Percentiles rank a stretch among this genome's conserved stretches.
These are phyloP conservation scores for Callyntrura guangdongensis DNA, from an alignment of 2,888 invertebrate genomes.

Conservation along the genomic window DNA sequence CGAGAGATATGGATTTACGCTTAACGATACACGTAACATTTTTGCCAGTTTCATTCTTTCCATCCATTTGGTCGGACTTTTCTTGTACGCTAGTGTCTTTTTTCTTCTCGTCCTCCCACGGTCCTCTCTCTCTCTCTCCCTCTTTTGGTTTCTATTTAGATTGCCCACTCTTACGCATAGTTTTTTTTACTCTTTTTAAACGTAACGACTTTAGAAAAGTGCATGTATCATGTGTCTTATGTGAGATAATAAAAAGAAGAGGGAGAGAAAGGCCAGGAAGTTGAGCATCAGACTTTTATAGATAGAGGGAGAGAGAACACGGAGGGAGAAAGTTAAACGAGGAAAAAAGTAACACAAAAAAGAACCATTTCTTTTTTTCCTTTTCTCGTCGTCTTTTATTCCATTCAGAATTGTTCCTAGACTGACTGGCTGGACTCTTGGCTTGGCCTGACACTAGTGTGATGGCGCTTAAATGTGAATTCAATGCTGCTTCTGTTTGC, in stretches of 20 bases:
- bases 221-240: slow-evolving; percentile 32
- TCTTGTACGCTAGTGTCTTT: slow-evolving; percentile 3
- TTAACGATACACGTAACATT: neutral
- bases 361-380: slow-evolving; percentile 44
- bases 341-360: slow-evolving; percentile 17
- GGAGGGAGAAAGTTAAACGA: neutral
- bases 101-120: neutral
- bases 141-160: slow-evolving; percentile 1
- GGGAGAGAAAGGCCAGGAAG: slow-evolving; percentile 64
- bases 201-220: slow-evolving; percentile 23
- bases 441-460: slow-evolving; percentile 24
- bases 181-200: slow-evolving; percentile 34
- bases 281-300: slow-evolving; percentile 63
- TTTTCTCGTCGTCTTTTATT: slow-evolving; percentile 1
- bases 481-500: neutral
- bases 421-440: slow-evolving; percentile 36
- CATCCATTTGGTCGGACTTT: slow-evolving; percentile 14
- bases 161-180: slow-evolving; percentile 39
- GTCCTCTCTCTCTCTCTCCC: slow-evolving; percentile 13
- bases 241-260: slow-evolving; percentile 40
- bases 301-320: neutral
- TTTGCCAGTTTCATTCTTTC: slow-evolving; percentile 47
- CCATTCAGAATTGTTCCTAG: neutral
- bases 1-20: neutral
- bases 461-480: neutral